A percentile compares a stretch with the other conserved stretches of the same genome.
phyloP scores from a whole-genome alignment of 2,888 invertebrate species.

The Diachrysia chrysitis region DNA sequence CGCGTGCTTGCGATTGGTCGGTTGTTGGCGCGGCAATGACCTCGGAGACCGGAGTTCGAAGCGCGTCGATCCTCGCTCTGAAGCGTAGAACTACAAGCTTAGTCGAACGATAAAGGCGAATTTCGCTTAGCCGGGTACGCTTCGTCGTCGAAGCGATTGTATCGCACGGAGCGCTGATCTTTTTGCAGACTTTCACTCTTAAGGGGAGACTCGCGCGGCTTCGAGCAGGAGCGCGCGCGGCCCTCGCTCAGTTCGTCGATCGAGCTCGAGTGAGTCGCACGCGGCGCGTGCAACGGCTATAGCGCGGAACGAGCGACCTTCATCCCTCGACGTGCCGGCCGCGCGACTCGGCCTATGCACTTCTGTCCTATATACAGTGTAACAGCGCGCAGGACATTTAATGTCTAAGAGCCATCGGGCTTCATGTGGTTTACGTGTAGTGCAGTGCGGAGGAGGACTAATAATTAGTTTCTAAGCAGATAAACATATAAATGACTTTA shows the following conservation, averaged over 20 bases:
- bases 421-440: conserved; percentile 85
- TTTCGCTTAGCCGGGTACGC: conserved; percentile 80
- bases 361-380: conserved; percentile 82
- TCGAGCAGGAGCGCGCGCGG: conserved; percentile 83
- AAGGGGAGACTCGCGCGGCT: conserved; percentile 82
- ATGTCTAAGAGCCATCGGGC: conserved; percentile 68
- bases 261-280: conserved; percentile 88
- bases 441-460: conserved; percentile 82
- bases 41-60: conserved; percentile 94
- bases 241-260: conserved; percentile 88
- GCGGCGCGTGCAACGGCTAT: conserved; percentile 79
- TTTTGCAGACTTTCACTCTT: conserved; percentile 90
- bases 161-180: conserved; percentile 86
- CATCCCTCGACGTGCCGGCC: conserved; percentile 83
- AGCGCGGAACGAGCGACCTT: conserved; percentile 81
- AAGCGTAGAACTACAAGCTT: conserved; percentile 88
- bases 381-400: conserved; percentile 72
- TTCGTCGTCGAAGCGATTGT: conserved; percentile 84
- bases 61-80: conserved; percentile 92
- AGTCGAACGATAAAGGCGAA: conserved; percentile 85
- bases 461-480: conserved; percentile 72
- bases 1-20: conserved; percentile 87
- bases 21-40: conserved; percentile 93
- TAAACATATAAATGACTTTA: conserved; percentile 73
- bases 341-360: conserved; percentile 78